phyloP scores from a whole-genome alignment of 2,888 invertebrate species.

The Pandemis corylana region DNA sequence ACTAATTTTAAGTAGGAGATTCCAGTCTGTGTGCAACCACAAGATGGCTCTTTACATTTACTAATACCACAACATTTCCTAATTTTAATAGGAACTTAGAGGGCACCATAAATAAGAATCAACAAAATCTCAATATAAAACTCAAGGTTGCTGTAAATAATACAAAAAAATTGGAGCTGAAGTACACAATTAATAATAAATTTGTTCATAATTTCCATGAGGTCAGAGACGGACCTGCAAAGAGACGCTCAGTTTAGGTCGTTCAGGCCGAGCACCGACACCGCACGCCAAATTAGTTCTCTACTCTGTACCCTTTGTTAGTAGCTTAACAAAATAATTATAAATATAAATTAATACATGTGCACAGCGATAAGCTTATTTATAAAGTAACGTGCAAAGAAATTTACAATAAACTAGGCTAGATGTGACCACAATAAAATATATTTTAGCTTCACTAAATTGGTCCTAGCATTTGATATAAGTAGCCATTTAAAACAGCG shows the following conservation, averaged over 20 bases:
- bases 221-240: conserved; percentile 80
- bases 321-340: conserved; percentile 54
- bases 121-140: conserved; percentile 64
- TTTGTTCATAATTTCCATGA: conserved; percentile 71
- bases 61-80: conserved; percentile 27
- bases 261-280: conserved; percentile 35
- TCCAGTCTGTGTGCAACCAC: conserved; percentile 54
- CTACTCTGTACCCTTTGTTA: conserved; percentile 57
- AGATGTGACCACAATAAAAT: not conserved
- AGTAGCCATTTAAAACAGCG: not conserved
- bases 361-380: conserved; percentile 52
- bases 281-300: conserved; percentile 30
- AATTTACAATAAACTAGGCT: conserved; percentile 48
- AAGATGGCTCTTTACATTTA: conserved; percentile 44
- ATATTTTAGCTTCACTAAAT: conserved; percentile 15
- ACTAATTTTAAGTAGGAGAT: conserved; percentile 82
- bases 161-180: conserved; percentile 46
- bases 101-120: conserved; percentile 60
- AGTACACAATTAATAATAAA: conserved; percentile 54
- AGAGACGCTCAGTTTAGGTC: conserved; percentile 62
- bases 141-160: conserved; percentile 55
- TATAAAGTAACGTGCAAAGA: conserved; percentile 48
- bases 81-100: conserved; percentile 69
- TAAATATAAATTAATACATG: conserved; percentile 53
- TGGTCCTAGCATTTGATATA: conserved; percentile 16